phyloP scores from a whole-genome alignment of 2,888 invertebrate species.

The Siphonodentalium dalli region DNA sequence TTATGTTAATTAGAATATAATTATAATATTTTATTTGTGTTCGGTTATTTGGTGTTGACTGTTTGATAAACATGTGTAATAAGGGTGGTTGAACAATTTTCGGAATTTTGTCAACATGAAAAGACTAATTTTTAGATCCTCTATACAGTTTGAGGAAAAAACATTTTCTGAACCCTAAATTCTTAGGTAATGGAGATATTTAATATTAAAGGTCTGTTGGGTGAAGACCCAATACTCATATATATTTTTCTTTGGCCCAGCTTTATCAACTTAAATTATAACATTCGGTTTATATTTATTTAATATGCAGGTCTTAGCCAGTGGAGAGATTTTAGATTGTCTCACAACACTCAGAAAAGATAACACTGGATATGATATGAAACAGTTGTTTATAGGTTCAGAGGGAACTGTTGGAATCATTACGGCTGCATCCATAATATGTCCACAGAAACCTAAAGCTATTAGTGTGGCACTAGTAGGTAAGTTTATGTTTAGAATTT shows the following conservation, averaged over 20 bases:
- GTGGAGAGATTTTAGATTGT: constrained; percentile 77
- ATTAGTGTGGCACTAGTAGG: constrained; percentile 89
- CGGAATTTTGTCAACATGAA: too few species aligned
- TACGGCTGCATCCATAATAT: constrained; percentile 89
- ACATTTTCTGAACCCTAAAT: too few species aligned
- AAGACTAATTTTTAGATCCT: too few species aligned
- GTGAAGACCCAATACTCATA: too few species aligned
- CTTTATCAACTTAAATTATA: not conserved
- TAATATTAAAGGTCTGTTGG: too few species aligned
- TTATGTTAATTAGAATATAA: too few species aligned
- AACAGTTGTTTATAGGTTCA: constrained; percentile 95
- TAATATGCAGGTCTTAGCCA: constrained; percentile 58
- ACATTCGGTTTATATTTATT: not conserved
- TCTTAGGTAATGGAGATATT: too few species aligned
- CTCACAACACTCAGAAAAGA: constrained; percentile 90
- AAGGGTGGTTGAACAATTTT: too few species aligned
- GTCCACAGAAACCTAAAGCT: constrained; percentile 83
- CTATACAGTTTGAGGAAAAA: too few species aligned
- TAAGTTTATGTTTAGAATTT: constrained; percentile 63
- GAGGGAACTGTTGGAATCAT: constrained; percentile 96
- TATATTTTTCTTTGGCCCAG: not conserved
- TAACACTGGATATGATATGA: constrained; percentile 96
- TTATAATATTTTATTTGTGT: too few species aligned
- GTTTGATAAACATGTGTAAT: too few species aligned
- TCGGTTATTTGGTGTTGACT: too few species aligned